Evolutionary conservation across 2,888 invertebrate species (phyloP).

Genomic region (Oscheius sp.): DNA sequence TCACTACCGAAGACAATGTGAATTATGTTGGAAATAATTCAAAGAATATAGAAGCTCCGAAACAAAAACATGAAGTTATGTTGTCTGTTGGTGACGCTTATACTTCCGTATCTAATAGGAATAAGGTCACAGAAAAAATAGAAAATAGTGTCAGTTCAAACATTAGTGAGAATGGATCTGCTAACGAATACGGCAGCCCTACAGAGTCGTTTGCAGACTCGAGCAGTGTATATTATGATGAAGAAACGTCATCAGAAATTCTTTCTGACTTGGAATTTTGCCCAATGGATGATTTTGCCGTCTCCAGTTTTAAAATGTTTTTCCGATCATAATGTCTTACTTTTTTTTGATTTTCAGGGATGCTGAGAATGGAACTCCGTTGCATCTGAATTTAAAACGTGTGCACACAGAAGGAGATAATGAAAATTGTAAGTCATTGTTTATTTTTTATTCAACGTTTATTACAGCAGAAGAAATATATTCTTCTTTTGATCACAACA

Average conservation of each 20-base stretch:
- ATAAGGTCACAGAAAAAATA: no score
- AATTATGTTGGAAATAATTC: no score
- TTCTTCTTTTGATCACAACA: constrained; percentile 6
- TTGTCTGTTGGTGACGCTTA: no score
- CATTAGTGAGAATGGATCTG: constrained; percentile 12
- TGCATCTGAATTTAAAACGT: constrained; percentile 17
- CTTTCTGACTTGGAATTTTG: background rate
- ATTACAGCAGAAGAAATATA: constrained; percentile 4
- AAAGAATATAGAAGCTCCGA: no score
- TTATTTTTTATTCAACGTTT: background rate
- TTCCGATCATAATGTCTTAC: no score
- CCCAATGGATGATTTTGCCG: no score
- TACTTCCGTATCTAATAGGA: no score
- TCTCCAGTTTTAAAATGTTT: no score
- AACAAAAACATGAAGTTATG: no score
- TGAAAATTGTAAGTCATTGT: constrained; percentile 8
- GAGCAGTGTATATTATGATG: constrained; percentile 14
- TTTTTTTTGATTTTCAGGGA: constrained; percentile 24
- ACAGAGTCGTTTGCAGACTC: constrained; percentile 8
- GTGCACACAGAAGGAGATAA: constrained; percentile 16
- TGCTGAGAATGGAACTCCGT: constrained; percentile 13
- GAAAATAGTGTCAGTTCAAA: constrained; percentile 1
- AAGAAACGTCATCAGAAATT: constrained; percentile 13
- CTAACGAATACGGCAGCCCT: constrained; percentile 5
- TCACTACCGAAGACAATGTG: no score